Conservation (phyloP, 2,113 vertebrate species). For the Corythornis vintsioides region DNA sequence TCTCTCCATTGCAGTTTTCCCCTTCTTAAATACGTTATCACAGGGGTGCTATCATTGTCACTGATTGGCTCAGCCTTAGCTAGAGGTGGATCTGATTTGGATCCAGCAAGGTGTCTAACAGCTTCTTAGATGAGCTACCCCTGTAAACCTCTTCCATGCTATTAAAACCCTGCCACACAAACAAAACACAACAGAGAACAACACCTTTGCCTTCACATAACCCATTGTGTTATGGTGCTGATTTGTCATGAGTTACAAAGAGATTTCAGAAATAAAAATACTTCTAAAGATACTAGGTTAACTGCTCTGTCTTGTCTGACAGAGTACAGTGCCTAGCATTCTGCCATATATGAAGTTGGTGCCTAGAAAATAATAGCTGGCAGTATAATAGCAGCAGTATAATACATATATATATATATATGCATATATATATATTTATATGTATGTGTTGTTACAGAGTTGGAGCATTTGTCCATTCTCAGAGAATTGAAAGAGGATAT, state of each 20-base stretch:
- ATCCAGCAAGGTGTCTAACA: too few species aligned
- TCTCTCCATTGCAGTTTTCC: neutral
- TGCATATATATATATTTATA: neutral
- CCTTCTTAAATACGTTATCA: neutral
- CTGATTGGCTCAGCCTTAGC: too few species aligned
- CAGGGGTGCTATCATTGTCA: too few species aligned
- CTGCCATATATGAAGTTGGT: neutral
- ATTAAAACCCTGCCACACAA: too few species aligned
- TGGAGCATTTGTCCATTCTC: neutral
- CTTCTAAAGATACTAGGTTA: neutral
- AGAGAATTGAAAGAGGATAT: neutral
- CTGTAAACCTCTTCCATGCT: too few species aligned
- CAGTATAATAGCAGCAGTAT: too few species aligned
- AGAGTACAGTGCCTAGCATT: neutral
- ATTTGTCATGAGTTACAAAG: neutral
- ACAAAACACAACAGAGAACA: too few species aligned
- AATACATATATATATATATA: neutral
- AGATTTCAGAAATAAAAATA: neutral
- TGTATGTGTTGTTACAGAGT: neutral
- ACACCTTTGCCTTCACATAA: too few species aligned
- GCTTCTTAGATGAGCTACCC: too few species aligned
- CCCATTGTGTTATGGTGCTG: too few species aligned
- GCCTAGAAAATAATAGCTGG: neutral
- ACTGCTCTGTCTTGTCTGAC: neutral
- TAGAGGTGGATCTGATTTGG: too few species aligned